Evolutionary conservation across 1,140 invertebrate species (phyloP).

Genomic region (Drosophila persimilis): DNA sequence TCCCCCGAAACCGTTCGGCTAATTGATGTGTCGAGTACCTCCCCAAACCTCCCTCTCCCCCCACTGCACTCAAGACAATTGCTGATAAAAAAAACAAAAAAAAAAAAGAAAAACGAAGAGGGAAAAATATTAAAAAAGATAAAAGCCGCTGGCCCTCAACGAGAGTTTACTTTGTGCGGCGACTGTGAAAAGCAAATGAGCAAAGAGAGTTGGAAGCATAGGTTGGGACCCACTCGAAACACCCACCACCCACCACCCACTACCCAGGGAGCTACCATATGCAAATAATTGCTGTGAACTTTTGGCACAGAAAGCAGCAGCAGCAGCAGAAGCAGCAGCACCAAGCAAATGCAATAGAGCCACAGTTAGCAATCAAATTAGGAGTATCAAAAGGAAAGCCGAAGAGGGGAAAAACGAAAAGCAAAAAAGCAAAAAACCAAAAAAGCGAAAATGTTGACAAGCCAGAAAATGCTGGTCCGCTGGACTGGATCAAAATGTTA

Average conservation of each 20-base stretch:
- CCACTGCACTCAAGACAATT: constrained; percentile 46
- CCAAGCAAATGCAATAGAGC: constrained; percentile 60
- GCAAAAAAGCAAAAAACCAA: constrained; percentile 39
- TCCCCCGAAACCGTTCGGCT: constrained; percentile 23
- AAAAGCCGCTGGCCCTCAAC: constrained; percentile 43
- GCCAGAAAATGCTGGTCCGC: constrained; percentile 50
- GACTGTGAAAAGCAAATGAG: constrained; percentile 64
- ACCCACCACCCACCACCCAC: neutral
- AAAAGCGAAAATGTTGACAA: constrained; percentile 44
- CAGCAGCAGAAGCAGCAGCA: constrained; percentile 14
- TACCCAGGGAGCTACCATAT: constrained; percentile 50
- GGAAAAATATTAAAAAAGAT: constrained; percentile 49
- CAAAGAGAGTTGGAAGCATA: constrained; percentile 41
- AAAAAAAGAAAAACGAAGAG: neutral
- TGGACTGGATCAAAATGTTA: constrained; percentile 69
- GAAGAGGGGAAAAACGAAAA: constrained; percentile 27
- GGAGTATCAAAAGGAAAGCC: constrained; percentile 47
- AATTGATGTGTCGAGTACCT: constrained; percentile 56
- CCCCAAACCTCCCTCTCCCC: neutral
- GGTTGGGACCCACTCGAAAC: constrained; percentile 7
- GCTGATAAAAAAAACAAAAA: constrained; percentile 32
- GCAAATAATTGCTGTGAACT: constrained; percentile 65
- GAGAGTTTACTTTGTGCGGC: constrained; percentile 54
- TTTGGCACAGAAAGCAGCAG: constrained; percentile 55
- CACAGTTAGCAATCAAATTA: constrained; percentile 69